Conservation (phyloP, 2,113 vertebrate genomes). For the Cettia cetti region DNA sequence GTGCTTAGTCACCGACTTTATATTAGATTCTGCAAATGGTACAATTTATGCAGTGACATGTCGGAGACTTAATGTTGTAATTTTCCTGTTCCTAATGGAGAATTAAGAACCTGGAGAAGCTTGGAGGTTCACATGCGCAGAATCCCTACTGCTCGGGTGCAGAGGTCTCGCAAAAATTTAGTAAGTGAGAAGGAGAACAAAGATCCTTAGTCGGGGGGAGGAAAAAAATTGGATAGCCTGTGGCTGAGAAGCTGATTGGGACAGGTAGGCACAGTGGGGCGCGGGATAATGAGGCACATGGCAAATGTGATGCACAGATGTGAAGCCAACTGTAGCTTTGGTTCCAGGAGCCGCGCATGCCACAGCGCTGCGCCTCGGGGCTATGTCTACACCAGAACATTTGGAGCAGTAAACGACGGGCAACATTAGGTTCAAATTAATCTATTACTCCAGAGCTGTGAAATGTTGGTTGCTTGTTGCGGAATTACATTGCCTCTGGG, state of each 20-base stretch:
- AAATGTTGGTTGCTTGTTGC: conserved; percentile 86
- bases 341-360: conserved; percentile 80
- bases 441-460: conserved; percentile 86
- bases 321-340: conserved; percentile 82
- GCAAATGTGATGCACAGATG: conserved; percentile 92
- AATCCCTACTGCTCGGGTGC: conserved; percentile 78
- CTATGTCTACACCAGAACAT: conserved; percentile 87
- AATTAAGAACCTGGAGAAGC: conserved; percentile 76
- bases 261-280: conserved; percentile 84
- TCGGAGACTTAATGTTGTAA: conserved; percentile 75
- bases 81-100: conserved; percentile 77
- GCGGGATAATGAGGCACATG: conserved; percentile 82
- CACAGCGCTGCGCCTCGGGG: conserved; percentile 77
- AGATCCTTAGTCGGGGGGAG: conserved; percentile 78
- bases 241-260: conserved; percentile 82
- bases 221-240: conserved; percentile 78
- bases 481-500: conserved; percentile 85
- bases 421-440: conserved; percentile 90
- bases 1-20: conserved; percentile 70
- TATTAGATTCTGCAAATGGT: conserved; percentile 78
- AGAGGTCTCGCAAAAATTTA: conserved; percentile 84
- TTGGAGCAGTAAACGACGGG: conserved; percentile 84
- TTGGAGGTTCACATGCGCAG: conserved; percentile 70
- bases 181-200: conserved; percentile 88
- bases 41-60: conserved; percentile 81